These are phyloP conservation scores for Myopa testacea DNA, from an alignment of 2,888 invertebrate species.

Conservation along the genomic window DNA sequence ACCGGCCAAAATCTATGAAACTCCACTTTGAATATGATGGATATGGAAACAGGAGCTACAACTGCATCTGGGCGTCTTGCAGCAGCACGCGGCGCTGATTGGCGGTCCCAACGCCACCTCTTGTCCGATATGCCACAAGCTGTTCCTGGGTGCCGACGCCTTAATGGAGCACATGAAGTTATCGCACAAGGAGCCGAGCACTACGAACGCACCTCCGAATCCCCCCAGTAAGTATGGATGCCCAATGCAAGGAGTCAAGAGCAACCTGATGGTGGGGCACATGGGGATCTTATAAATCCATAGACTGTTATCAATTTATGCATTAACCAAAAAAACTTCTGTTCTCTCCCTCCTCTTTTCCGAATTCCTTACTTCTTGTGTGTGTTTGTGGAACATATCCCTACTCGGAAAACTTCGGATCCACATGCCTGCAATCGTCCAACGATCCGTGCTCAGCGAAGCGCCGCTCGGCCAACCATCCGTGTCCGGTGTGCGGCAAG, in stretches of 20 bases:
- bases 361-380: no score
- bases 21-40: no score
- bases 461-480: conserved; percentile 93
- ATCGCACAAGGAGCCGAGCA: conserved; percentile 89
- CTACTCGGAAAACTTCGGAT: conserved; percentile 50
- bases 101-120: conserved; percentile 92
- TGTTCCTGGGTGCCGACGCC: conserved; percentile 92
- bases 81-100: conserved; percentile 93
- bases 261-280: no score
- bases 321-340: conserved; percentile 30
- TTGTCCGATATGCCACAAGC: conserved; percentile 94
- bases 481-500: conserved; percentile 94
- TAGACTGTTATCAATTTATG: background rate
- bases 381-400: conserved; percentile 48
- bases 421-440: conserved; percentile 53
- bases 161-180: conserved; percentile 97
- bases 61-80: conserved; percentile 93
- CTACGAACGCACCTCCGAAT: conserved; percentile 38
- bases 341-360: background rate
- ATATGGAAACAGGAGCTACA: conserved; percentile 79
- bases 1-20: no score
- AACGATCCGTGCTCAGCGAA: conserved; percentile 89
- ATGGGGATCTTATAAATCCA: background rate
- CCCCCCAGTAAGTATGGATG: conserved; percentile 34
- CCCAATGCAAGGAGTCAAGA: background rate